A percentile compares a stretch with the other conserved stretches of the same genome.
Conservation (phyloP, 2,797 vertebrate genomes). For the Tinamus major region DNA sequence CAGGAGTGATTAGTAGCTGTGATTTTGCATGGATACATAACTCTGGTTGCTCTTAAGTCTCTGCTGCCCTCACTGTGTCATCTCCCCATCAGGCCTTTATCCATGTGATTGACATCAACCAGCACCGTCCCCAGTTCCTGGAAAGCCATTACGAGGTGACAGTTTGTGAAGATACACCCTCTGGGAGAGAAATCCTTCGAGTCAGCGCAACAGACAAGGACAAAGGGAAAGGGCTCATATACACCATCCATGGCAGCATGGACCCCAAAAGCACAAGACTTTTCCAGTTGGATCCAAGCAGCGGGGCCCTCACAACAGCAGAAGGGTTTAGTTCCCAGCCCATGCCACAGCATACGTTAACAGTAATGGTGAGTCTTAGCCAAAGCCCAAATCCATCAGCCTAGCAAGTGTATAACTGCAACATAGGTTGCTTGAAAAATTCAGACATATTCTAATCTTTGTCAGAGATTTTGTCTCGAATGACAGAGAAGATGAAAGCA, state of each 20-base stretch:
- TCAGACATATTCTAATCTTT: background rate
- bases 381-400: background rate
- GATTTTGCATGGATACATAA: background rate
- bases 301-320: slow-evolving; percentile 85
- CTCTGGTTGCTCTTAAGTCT: background rate
- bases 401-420: background rate
- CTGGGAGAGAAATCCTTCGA: slow-evolving; percentile 89
- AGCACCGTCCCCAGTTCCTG: slow-evolving; percentile 91
- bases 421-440: background rate
- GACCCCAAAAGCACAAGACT: slow-evolving; percentile 85
- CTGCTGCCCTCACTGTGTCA: background rate
- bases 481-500: background rate
- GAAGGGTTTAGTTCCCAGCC: slow-evolving; percentile 87
- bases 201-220: slow-evolving; percentile 90
- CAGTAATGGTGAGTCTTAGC: slow-evolving; percentile 87
- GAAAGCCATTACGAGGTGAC: slow-evolving; percentile 84
- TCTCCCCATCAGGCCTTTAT: slow-evolving; percentile 86
- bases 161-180: slow-evolving; percentile 90
- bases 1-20: background rate
- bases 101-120: slow-evolving; percentile 90
- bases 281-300: slow-evolving; percentile 94
- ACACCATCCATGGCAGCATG: slow-evolving; percentile 89
- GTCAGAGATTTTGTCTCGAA: background rate
- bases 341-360: slow-evolving; percentile 85
- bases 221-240: slow-evolving; percentile 88